Evolutionary conservation across 1,140 invertebrate species (phyloP).

Genomic region (Chionoecetes opilio): DNA sequence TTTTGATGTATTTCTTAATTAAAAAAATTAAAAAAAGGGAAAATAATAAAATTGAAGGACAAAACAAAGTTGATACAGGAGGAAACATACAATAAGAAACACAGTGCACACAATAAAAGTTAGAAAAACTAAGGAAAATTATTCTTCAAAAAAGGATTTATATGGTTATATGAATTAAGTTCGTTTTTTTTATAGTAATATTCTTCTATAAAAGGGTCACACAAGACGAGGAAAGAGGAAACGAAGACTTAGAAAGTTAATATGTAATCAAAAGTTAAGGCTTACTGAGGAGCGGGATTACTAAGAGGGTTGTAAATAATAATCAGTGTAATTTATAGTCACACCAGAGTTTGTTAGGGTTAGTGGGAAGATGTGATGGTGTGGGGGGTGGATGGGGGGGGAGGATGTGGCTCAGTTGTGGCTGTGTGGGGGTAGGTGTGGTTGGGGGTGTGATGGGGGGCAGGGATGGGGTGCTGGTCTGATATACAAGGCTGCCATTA

Average conservation of each 20-base stretch:
- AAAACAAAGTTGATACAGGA: background rate
- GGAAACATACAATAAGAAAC: background rate
- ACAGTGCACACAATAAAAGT: no score
- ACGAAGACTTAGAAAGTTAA: background rate
- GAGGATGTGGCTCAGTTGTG: background rate
- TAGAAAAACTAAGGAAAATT: background rate
- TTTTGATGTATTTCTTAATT: no score
- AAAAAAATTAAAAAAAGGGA: background rate
- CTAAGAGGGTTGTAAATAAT: background rate
- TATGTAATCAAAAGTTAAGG: slow-evolving; percentile 6
- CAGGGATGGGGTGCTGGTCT: no score
- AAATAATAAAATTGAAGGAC: background rate
- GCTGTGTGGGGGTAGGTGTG: no score
- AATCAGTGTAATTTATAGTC: slow-evolving; percentile 3
- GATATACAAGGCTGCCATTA: no score
- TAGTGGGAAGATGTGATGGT: background rate
- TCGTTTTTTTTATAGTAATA: background rate
- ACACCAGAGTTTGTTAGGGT: background rate
- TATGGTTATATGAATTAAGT: background rate
- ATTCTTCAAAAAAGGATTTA: background rate
- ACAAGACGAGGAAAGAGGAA: background rate
- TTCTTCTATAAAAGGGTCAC: background rate
- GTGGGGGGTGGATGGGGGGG: background rate
- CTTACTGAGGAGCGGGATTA: background rate
- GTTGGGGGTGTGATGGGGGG: no score